Percentiles rank a stretch among this genome's conserved stretches.
These are phyloP conservation scores for Parapsyche elsis DNA, from an alignment of 1,140 invertebrate species.

Conservation along the genomic window DNA sequence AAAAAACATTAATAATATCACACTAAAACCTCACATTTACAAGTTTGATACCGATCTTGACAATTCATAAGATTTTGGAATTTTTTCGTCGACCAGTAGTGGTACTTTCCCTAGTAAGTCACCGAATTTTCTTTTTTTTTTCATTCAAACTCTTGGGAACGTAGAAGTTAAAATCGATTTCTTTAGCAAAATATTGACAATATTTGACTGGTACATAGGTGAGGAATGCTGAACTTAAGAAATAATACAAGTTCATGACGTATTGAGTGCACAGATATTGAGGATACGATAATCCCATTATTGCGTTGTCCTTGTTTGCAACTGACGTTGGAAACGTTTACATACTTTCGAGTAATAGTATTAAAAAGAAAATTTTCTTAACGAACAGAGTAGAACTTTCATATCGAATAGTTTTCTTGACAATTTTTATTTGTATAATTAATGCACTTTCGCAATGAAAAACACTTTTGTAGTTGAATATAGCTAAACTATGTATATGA, in stretches of 20 bases:
- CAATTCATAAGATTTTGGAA: too few relatives aligned
- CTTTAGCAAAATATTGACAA: background rate
- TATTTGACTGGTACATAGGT: background rate
- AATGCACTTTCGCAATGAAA: background rate
- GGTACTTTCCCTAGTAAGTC: too few relatives aligned
- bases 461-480: too few relatives aligned
- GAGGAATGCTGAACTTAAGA: constrained; percentile 19
- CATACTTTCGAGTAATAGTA: constrained; percentile 31
- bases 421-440: background rate
- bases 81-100: too few relatives aligned
- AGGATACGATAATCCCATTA: constrained; percentile 48
- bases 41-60: too few relatives aligned
- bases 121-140: too few relatives aligned
- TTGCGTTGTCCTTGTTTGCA: constrained; percentile 41
- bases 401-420: background rate
- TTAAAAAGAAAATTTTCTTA: constrained; percentile 35
- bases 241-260: constrained; percentile 37
- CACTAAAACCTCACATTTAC: too few relatives aligned
- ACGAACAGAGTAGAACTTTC: background rate
- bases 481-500: too few relatives aligned
- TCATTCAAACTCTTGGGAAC: too few relatives aligned
- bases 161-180: too few relatives aligned
- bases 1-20: too few relatives aligned
- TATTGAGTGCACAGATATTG: constrained; percentile 15
- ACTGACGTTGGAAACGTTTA: constrained; percentile 9